Conservation (phyloP, 2,113 vertebrate genomes). For the Neogale vison region DNA sequence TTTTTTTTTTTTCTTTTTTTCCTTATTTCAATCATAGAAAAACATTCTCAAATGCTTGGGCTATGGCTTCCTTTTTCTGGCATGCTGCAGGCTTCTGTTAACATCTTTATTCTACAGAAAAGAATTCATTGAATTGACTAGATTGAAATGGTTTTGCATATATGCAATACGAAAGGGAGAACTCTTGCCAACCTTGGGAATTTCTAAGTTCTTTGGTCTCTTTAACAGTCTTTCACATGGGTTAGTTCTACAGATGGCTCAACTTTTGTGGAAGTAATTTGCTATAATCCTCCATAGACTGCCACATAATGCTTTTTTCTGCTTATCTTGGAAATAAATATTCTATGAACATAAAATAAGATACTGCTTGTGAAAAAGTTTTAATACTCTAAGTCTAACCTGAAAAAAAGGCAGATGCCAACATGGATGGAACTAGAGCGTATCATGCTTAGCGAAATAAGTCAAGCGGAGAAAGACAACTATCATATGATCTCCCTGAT, state of each 20-base stretch:
- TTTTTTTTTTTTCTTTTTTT: neutral
- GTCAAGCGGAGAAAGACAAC: too few species aligned
- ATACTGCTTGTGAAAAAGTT: neutral
- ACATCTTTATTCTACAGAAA: neutral
- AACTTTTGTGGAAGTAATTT: neutral
- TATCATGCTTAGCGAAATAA: too few species aligned
- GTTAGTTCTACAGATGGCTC: neutral
- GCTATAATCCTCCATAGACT: neutral
- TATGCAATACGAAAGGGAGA: neutral
- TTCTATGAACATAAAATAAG: neutral
- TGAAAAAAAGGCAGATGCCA: neutral
- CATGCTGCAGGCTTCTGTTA: neutral
- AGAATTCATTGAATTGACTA: neutral
- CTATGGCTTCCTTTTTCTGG: neutral
- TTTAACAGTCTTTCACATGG: neutral
- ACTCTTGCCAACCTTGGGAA: neutral
- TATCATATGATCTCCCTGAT: too few species aligned
- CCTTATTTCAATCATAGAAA: neutral
- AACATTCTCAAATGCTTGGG: neutral
- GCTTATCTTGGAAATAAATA: neutral
- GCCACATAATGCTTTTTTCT: neutral
- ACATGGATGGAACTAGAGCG: too few species aligned
- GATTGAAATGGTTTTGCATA: neutral
- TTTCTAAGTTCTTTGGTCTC: neutral
- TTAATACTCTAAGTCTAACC: neutral